A percentile compares a stretch with the other conserved stretches of the same genome.
Conservation (phyloP, 2,797 vertebrate genomes). For the Propithecus perrieri region DNA sequence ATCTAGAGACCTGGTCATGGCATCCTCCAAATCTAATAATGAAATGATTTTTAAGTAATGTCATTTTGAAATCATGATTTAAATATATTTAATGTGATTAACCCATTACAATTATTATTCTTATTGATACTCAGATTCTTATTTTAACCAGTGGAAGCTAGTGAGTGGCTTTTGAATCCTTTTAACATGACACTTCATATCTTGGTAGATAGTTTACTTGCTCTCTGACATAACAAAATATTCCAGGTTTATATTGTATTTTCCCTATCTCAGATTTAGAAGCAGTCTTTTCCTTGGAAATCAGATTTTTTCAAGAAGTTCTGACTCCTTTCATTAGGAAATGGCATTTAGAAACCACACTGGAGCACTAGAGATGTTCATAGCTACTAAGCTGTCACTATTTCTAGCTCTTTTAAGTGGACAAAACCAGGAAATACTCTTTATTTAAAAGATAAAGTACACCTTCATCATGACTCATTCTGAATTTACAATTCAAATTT, state of each 20-base stretch:
- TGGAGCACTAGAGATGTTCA: background rate
- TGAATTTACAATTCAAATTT: constrained; percentile 24
- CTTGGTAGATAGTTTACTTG: background rate
- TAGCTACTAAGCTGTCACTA: background rate
- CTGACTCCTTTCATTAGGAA: background rate
- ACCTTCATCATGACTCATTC: background rate
- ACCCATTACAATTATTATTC: background rate
- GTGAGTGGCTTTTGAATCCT: background rate
- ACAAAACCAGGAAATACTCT: background rate
- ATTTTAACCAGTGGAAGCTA: background rate
- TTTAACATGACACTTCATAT: background rate
- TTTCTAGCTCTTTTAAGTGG: background rate
- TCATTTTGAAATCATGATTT: background rate
- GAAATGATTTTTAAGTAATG: background rate
- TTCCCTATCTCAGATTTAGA: background rate
- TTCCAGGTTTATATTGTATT: background rate
- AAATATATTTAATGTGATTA: background rate
- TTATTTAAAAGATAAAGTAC: background rate
- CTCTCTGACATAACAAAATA: background rate
- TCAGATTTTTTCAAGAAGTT: background rate
- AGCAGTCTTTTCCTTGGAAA: background rate
- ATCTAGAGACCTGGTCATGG: background rate
- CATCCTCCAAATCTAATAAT: background rate
- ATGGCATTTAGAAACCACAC: background rate
- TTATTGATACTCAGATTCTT: background rate